phyloP scores from a whole-genome alignment of 2,113 vertebrate genomes.

The Girardinichthys multiradiatus region DNA sequence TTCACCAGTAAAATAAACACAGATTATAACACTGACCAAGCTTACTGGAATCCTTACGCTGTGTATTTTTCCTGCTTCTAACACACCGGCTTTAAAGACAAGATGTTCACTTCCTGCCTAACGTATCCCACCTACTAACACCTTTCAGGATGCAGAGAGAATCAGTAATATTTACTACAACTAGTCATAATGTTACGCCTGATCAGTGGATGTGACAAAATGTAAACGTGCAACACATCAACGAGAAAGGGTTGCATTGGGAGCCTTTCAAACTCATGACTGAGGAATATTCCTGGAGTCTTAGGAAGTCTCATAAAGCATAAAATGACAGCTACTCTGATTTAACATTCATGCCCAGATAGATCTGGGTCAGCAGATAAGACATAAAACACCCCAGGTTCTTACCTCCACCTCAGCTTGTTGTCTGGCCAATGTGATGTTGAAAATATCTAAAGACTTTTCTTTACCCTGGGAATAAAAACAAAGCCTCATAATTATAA shows the following conservation, averaged over 20 bases:
- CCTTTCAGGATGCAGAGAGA: no score
- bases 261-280: background rate
- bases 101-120: no score
- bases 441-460: constrained; percentile 93
- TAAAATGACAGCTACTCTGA: background rate
- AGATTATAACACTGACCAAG: background rate
- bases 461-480: constrained; percentile 84
- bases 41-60: no score
- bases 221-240: background rate
- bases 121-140: no score
- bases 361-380: background rate
- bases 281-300: background rate
- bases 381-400: background rate
- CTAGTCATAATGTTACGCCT: background rate
- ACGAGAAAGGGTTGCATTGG: background rate
- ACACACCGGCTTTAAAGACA: no score
- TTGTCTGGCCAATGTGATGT: constrained; percentile 94
- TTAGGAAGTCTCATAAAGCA: no score
- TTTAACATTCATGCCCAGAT: constrained; percentile 2
- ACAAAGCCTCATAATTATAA: constrained; percentile 26
- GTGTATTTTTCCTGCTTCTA: no score
- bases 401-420: constrained; percentile 97
- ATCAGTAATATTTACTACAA: no score
- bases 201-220: background rate
- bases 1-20: background rate